Conservation (phyloP, 2,888 invertebrate genomes). For the Cerastoderma edule region DNA sequence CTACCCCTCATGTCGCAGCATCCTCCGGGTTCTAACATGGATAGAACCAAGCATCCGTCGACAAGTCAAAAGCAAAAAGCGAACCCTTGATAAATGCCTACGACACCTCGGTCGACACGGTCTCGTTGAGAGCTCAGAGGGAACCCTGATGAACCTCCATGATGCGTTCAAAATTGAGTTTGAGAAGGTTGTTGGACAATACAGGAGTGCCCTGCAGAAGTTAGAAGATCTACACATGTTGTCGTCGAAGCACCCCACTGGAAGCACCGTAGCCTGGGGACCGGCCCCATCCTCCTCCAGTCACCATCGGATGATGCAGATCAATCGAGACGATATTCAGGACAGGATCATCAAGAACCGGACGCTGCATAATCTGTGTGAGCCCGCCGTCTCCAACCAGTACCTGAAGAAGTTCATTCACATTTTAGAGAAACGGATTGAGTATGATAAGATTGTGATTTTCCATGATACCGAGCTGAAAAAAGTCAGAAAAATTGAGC, state of each 20-base stretch:
- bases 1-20: constrained; percentile 73
- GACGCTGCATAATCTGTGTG: constrained; percentile 89
- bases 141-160: constrained; percentile 89
- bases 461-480: constrained; percentile 87
- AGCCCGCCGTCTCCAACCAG: constrained; percentile 91
- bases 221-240: constrained; percentile 87
- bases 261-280: constrained; percentile 84
- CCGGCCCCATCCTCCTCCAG: constrained; percentile 92
- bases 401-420: constrained; percentile 90
- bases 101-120: constrained; percentile 95
- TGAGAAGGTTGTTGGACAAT: constrained; percentile 92
- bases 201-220: constrained; percentile 93
- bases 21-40: constrained; percentile 84
- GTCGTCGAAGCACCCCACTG: constrained; percentile 77
- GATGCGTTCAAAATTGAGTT: constrained; percentile 92
- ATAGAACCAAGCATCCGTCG: constrained; percentile 87
- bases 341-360: constrained; percentile 96
- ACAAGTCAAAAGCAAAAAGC: constrained; percentile 88
- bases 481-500: constrained; percentile 84
- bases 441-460: constrained; percentile 95
- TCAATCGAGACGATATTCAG: constrained; percentile 94
- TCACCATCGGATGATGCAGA: constrained; percentile 93
- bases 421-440: constrained; percentile 90
- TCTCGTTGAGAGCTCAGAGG: constrained; percentile 87
- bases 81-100: constrained; percentile 92